Conservation (phyloP, 2,888 invertebrate genomes). For the Oscheius sp. region DNA sequence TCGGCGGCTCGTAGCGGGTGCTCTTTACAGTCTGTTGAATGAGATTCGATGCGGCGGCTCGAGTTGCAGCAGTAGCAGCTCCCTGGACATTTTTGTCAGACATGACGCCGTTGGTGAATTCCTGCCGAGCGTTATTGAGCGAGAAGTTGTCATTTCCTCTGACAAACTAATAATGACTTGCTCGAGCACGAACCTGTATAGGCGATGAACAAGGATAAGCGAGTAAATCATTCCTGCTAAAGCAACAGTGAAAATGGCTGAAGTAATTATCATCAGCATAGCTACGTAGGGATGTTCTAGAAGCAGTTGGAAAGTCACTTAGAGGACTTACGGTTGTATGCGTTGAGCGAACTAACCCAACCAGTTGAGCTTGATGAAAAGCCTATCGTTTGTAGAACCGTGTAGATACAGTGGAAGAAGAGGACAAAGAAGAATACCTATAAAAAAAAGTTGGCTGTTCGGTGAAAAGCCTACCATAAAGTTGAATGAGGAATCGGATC, state of each 20-base stretch:
- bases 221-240: conserved; percentile 73
- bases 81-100: conserved; percentile 90
- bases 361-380: conserved; percentile 76
- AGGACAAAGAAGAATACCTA: conserved; percentile 94
- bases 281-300: conserved; percentile 72
- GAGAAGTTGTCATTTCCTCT: conserved; percentile 82
- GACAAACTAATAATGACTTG: too few species aligned
- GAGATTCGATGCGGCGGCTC: conserved; percentile 68
- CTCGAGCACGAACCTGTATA: conserved; percentile 38
- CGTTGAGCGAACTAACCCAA: conserved; percentile 45
- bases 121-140: conserved; percentile 95
- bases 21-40: conserved; percentile 56
- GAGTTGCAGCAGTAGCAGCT: conserved; percentile 48
- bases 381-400: conserved; percentile 83
- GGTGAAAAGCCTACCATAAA: neutral
- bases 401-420: conserved; percentile 79
- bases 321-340: too few species aligned
- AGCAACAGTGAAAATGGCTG: conserved; percentile 75
- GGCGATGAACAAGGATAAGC: conserved; percentile 85
- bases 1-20: too few species aligned
- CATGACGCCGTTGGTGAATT: conserved; percentile 94
- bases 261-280: conserved; percentile 75
- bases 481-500: conserved; percentile 94
- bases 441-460: neutral
- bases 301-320: conserved; percentile 8